phyloP scores from a whole-genome alignment of 2,888 invertebrate species.

The Diadegma fenestrale region DNA sequence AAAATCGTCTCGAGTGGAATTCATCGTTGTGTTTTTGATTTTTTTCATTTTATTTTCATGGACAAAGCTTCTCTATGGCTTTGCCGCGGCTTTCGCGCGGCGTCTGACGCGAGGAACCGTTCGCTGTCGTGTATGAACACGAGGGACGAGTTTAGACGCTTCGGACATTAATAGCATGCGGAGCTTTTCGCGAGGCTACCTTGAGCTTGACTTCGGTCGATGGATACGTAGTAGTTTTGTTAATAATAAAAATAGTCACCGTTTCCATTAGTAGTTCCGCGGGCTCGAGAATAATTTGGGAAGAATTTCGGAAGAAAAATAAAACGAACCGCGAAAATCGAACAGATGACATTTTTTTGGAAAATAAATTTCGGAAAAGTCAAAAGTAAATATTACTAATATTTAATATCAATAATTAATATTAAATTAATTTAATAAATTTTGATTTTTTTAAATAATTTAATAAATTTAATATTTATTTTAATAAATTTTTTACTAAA shows the following conservation, averaged over 20 bases:
- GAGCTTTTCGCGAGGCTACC: constrained; percentile 50
- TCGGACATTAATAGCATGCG: constrained; percentile 62
- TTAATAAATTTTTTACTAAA: too few relatives aligned
- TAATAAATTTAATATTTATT: too few relatives aligned
- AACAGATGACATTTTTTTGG: neutral
- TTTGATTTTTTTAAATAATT: too few relatives aligned
- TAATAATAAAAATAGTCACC: constrained; percentile 42
- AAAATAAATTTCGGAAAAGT: neutral
- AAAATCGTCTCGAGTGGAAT: neutral
- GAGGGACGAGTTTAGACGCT: constrained; percentile 34
- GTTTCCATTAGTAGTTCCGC: neutral
- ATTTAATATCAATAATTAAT: too few relatives aligned
- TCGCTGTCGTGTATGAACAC: constrained; percentile 17
- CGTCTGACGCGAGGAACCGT: neutral
- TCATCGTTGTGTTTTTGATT: neutral
- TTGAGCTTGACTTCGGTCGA: constrained; percentile 66
- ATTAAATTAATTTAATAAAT: too few relatives aligned
- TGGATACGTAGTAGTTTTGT: constrained; percentile 40
- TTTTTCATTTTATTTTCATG: neutral
- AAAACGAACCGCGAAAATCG: neutral
- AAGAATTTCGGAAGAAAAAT: neutral
- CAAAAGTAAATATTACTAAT: neutral
- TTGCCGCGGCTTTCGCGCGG: neutral
- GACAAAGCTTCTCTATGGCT: neutral
- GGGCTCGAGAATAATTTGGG: neutral